Evolutionary conservation across 1,140 invertebrate species (phyloP).

Genomic region (Coenobita brevimanus): DNA sequence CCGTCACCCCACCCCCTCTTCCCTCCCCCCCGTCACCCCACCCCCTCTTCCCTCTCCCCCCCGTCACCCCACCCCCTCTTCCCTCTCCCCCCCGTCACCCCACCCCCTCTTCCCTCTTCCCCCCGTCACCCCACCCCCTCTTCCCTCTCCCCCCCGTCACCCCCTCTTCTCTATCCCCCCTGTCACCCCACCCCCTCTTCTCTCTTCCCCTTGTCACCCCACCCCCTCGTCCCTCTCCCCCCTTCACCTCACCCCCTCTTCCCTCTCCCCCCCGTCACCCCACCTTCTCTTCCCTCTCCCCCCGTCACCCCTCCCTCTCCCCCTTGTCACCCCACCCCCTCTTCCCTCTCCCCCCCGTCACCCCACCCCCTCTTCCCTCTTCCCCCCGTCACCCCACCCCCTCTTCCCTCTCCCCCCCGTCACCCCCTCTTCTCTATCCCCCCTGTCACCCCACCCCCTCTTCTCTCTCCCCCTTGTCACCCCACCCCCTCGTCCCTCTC

Average conservation of each 20-base stretch:
- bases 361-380: neutral
- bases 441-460: neutral
- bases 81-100: neutral
- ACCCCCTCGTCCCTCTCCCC: neutral
- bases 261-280: neutral
- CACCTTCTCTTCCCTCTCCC: neutral
- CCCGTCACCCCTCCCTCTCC: neutral
- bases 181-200: neutral
- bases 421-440: neutral
- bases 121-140: neutral
- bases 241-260: neutral
- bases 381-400: neutral
- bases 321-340: neutral
- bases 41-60: neutral
- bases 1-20: neutral
- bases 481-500: too few species aligned
- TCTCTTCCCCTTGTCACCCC: neutral
- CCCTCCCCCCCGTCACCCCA: neutral
- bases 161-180: neutral
- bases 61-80: neutral
- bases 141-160: neutral
- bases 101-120: neutral
- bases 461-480: neutral
- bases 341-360: neutral
- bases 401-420: neutral